These are phyloP conservation scores for Cnemophilus loriae DNA, from an alignment of 2,113 vertebrate species.

Conservation along the genomic window DNA sequence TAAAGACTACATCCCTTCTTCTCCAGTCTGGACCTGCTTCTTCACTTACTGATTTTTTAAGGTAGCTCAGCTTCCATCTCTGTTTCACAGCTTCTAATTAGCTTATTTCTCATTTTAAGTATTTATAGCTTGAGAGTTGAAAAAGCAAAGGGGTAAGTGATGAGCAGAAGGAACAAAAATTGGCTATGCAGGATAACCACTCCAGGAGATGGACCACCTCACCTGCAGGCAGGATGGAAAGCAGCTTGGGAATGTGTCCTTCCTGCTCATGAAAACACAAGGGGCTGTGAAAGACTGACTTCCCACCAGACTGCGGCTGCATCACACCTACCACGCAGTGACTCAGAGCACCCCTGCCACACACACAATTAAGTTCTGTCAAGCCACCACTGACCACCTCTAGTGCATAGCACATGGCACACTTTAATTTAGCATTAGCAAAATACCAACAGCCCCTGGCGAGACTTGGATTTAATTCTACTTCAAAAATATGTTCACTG, in stretches of 20 bases:
- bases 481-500: background rate
- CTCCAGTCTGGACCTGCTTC: background rate
- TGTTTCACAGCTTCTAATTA: background rate
- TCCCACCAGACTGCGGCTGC: background rate
- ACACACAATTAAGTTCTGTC: conserved; percentile 14
- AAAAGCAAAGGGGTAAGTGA: background rate
- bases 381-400: conserved; percentile 16
- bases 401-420: background rate
- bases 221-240: background rate
- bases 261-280: background rate
- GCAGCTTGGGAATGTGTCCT: background rate
- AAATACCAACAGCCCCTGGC: background rate
- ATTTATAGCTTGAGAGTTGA: background rate
- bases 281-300: background rate
- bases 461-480: background rate
- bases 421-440: background rate
- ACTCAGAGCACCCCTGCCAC: background rate
- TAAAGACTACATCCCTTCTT: background rate
- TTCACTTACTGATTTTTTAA: background rate
- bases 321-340: background rate
- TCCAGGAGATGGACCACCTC: background rate
- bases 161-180: background rate
- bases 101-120: background rate
- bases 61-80: background rate
- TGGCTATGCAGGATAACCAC: background rate